phyloP scores from a whole-genome alignment of 2,797 vertebrate genomes.

The Platyrinchus mystaceus region DNA sequence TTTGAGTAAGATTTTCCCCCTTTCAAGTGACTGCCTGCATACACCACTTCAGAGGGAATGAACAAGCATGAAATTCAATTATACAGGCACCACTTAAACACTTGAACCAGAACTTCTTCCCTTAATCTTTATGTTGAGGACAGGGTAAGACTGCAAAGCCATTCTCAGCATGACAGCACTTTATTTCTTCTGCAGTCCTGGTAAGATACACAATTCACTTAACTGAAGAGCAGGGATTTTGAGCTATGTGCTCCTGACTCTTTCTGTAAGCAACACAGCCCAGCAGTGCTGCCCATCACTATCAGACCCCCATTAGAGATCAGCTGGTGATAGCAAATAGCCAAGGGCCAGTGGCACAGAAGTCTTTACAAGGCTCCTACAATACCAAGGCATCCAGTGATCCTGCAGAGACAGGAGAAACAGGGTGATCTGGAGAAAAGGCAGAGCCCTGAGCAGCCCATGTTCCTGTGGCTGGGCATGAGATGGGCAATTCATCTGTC shows the following conservation, averaged over 20 bases:
- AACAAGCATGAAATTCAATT: conserved; percentile 94
- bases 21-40: conserved; percentile 91
- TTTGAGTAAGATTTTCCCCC: conserved; percentile 35
- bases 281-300: neutral
- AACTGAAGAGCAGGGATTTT: conserved; percentile 43
- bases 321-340: neutral
- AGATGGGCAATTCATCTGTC: neutral
- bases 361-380: neutral
- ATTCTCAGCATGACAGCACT: conserved; percentile 56
- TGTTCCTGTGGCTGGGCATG: accelerated
- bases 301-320: neutral
- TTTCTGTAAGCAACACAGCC: neutral
- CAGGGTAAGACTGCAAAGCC: conserved; percentile 55
- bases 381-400: neutral
- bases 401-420: neutral
- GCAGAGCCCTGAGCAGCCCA: neutral
- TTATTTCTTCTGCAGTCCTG: conserved; percentile 63
- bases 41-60: conserved; percentile 93
- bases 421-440: neutral
- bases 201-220: conserved; percentile 63
- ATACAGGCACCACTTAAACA: conserved; percentile 83
- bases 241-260: neutral
- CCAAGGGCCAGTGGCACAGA: neutral
- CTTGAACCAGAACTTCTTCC: conserved; percentile 81
- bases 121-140: conserved; percentile 82